Conservation (phyloP, 2,797 vertebrate genomes). For the Podarcis siculus region DNA sequence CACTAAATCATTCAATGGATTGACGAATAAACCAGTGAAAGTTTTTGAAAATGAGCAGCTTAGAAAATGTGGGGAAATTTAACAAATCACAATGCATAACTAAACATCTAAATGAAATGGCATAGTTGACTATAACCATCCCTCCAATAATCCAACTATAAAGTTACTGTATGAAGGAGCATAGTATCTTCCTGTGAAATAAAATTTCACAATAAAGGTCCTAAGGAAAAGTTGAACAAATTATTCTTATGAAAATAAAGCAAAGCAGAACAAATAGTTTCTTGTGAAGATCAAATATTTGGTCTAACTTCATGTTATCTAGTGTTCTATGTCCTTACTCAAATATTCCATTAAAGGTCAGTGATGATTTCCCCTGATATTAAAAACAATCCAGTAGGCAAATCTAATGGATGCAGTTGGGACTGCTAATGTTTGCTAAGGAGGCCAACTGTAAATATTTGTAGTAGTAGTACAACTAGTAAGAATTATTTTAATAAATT, state of each 20-base stretch:
- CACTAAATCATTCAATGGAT: neutral
- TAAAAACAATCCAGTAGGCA: neutral
- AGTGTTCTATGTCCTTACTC: neutral
- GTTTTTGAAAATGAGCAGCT: neutral
- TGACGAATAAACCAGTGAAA: constrained; percentile 5
- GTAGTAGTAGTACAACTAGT: too few species aligned
- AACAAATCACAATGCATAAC: neutral
- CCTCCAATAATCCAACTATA: neutral
- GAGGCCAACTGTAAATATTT: too few species aligned
- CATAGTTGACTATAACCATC: neutral
- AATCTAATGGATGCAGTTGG: neutral
- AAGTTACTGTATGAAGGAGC: neutral
- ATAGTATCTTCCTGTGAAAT: accelerated
- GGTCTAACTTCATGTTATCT: constrained; percentile 8
- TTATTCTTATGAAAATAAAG: neutral
- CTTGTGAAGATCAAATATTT: neutral
- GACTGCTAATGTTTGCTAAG: neutral
- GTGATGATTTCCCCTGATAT: neutral
- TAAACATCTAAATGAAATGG: neutral
- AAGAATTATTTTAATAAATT: too few species aligned
- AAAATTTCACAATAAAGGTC: neutral
- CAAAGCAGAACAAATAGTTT: neutral
- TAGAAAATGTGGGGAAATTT: neutral
- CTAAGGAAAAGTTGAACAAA: neutral
- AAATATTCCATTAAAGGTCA: neutral